These are phyloP conservation scores for Meta bourneti DNA, from an alignment of 2,888 invertebrate species.

Conservation along the genomic window DNA sequence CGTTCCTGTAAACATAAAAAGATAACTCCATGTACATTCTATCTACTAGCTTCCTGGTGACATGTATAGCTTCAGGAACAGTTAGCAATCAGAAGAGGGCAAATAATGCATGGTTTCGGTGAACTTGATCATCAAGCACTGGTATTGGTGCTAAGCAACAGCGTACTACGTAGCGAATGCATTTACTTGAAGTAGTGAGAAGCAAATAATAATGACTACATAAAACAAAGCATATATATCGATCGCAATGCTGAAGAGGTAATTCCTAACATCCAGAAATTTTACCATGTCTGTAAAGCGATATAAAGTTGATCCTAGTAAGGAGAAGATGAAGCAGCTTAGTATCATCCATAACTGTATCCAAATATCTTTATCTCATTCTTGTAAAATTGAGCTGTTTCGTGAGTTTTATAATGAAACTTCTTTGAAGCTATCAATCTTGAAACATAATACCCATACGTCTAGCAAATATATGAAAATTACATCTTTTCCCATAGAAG, in stretches of 20 bases:
- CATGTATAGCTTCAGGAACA: background rate
- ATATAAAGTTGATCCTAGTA: background rate
- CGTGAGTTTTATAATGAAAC: background rate
- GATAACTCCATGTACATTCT: constrained; percentile 4
- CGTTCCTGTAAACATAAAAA: constrained; percentile 14
- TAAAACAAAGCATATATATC: background rate
- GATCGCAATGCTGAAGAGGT: background rate
- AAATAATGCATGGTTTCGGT: background rate
- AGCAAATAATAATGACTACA: background rate
- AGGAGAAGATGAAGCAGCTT: background rate
- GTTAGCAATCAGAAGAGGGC: background rate
- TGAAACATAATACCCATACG: background rate
- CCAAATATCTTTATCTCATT: background rate
- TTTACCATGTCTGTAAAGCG: background rate
- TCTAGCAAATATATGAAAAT: background rate
- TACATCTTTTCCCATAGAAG: background rate
- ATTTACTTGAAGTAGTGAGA: background rate
- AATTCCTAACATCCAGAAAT: background rate
- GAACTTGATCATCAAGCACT: background rate
- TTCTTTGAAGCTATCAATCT: background rate
- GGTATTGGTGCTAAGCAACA: background rate
- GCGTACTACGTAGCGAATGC: constrained; percentile 15
- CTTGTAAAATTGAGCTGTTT: background rate
- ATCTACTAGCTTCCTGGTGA: background rate
- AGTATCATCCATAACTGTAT: background rate